Conservation (phyloP, 2,888 invertebrate genomes). For the Neoascia interrupta region DNA sequence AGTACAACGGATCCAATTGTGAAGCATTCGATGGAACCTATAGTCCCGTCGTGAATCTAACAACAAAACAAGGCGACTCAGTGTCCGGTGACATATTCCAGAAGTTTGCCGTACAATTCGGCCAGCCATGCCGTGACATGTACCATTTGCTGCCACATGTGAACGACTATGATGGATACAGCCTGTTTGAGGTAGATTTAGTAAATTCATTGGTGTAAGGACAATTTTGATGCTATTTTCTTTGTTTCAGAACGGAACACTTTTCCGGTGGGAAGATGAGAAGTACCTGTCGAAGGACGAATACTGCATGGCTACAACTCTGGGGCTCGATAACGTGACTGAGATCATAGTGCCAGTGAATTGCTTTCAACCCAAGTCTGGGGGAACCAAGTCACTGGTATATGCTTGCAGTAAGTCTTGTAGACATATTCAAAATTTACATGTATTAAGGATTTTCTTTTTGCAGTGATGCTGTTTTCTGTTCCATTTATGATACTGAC, state of each 20-base stretch:
- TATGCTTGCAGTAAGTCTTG: slow-evolving; percentile 75
- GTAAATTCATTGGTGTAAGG: background rate
- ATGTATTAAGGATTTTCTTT: background rate
- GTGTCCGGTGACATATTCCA: slow-evolving; percentile 70
- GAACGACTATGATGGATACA: slow-evolving; percentile 71
- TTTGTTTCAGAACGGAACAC: slow-evolving; percentile 74
- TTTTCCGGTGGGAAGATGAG: slow-evolving; percentile 73
- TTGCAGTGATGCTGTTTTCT: slow-evolving; percentile 85
- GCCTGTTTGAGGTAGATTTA: slow-evolving; percentile 72
- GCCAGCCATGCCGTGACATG: slow-evolving; percentile 72
- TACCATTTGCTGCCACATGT: slow-evolving; percentile 72
- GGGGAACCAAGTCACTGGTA: slow-evolving; percentile 73
- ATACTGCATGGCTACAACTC: slow-evolving; percentile 74
- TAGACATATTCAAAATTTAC: too few relatives aligned
- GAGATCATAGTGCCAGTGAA: slow-evolving; percentile 75
- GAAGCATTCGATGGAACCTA: slow-evolving; percentile 1
- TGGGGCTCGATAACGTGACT: slow-evolving; percentile 71
- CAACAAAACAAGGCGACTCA: slow-evolving; percentile 68
- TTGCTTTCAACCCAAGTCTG: slow-evolving; percentile 69
- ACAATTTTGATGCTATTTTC: background rate
- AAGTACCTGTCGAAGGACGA: slow-evolving; percentile 73
- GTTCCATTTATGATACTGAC: slow-evolving; percentile 87
- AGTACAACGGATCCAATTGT: slow-evolving; percentile 69
- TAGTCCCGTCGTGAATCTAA: slow-evolving; percentile 72
- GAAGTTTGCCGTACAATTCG: slow-evolving; percentile 73